These are phyloP conservation scores for Trichonephila clavipes DNA, from an alignment of 1,140 invertebrate species.

Conservation along the genomic window DNA sequence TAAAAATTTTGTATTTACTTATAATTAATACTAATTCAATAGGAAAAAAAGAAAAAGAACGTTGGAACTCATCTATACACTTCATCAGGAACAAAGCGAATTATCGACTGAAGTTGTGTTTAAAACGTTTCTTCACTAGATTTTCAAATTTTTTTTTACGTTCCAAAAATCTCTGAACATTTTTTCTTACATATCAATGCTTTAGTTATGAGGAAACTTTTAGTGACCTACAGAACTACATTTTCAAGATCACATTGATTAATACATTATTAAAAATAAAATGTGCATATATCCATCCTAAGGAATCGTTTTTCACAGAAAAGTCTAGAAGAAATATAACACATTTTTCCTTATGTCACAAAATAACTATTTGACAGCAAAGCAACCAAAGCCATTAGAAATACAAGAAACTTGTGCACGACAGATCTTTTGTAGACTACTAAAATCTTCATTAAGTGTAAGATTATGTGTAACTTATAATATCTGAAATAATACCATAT, in stretches of 20 bases:
- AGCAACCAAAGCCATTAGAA: constrained; percentile 11
- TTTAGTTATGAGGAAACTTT: background rate
- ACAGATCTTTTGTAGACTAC: background rate
- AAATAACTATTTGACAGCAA: constrained; percentile 56
- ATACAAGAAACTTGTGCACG: background rate
- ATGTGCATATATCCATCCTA: constrained; percentile 63
- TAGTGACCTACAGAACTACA: constrained; percentile 35
- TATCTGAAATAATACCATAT: too few species aligned
- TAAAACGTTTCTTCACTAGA: background rate
- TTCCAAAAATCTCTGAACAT: background rate
- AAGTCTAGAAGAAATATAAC: constrained; percentile 48
- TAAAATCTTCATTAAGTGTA: too few species aligned
- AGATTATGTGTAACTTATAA: too few species aligned
- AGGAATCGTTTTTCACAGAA: constrained; percentile 36
- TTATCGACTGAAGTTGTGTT: background rate
- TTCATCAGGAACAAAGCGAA: background rate
- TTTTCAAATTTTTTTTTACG: background rate
- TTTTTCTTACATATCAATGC: background rate
- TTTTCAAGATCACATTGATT: constrained; percentile 50
- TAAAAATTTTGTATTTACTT: background rate
- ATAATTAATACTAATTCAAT: background rate
- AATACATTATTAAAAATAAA: constrained; percentile 70
- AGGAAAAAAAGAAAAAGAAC: background rate
- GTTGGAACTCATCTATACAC: background rate
- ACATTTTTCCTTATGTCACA: constrained; percentile 31